These are phyloP conservation scores for Nettapus auritus DNA, from an alignment of 2,113 vertebrate genomes.

Conservation along the genomic window DNA sequence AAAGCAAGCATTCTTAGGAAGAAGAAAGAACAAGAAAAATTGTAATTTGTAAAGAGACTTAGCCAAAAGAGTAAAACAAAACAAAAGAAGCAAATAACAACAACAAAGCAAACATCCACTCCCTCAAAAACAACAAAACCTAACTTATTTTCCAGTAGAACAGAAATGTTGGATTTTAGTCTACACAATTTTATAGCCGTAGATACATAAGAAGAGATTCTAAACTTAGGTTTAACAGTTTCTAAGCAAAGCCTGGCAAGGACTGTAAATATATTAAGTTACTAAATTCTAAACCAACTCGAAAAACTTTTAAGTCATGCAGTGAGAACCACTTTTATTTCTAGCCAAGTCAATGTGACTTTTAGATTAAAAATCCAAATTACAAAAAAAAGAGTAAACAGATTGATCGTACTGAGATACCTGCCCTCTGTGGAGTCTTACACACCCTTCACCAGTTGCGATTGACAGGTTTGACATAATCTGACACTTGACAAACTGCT, in stretches of 20 bases:
- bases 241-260: neutral
- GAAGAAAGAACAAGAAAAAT: neutral
- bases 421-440: neutral
- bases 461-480: neutral
- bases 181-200: neutral
- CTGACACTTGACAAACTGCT: neutral
- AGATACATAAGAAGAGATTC: neutral
- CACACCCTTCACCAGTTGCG: neutral
- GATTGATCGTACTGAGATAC: neutral
- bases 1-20: neutral
- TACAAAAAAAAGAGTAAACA: neutral
- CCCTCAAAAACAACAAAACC: neutral
- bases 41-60: neutral
- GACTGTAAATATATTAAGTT: neutral
- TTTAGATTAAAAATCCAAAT: neutral
- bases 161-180: neutral
- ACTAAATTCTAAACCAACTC: neutral
- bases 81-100: neutral
- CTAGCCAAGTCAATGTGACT: neutral
- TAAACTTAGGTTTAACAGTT: neutral
- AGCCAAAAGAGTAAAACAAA: neutral
- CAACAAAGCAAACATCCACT: neutral
- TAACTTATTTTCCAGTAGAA: neutral
- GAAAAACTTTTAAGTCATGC: neutral
- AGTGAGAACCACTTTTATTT: neutral